Evolutionary conservation across 1,140 invertebrate genomes (phyloP).

Genomic region (Drosophila nebulosa): DNA sequence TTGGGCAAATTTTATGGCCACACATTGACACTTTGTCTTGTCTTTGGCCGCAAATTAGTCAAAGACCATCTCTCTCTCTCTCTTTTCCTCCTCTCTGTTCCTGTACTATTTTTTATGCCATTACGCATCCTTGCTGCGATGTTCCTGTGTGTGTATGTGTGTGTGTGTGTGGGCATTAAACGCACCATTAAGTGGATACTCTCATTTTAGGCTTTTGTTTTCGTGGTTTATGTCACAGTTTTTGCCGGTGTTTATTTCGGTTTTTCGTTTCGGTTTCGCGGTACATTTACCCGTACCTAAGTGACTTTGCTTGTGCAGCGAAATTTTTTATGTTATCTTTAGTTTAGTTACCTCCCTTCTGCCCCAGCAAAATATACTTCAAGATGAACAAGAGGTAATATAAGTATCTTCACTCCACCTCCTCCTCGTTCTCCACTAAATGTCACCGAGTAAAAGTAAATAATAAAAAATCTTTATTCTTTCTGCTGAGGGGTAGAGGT

Average conservation of each 20-base stretch:
- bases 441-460: not conserved
- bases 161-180: conserved; percentile 42
- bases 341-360: too few relatives aligned
- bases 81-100: too few relatives aligned
- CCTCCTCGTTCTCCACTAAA: too few relatives aligned
- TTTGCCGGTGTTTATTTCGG: conserved; percentile 4
- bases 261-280: conserved; percentile 4
- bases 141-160: too few relatives aligned
- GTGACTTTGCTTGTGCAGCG: conserved; percentile 52
- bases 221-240: conserved; percentile 25
- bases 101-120: conserved; percentile 52
- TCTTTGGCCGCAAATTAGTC: conserved; percentile 65
- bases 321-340: conserved; percentile 17
- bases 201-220: conserved; percentile 34
- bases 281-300: conserved; percentile 30
- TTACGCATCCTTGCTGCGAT: conserved; percentile 47
- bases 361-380: not conserved
- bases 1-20: conserved; percentile 50
- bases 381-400: conserved; percentile 5
- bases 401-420: not conserved
- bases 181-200: conserved; percentile 46
- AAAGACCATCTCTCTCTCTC: conserved; percentile 28
- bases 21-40: conserved; percentile 60
- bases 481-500: too few relatives aligned
- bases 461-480: conserved; percentile 9